Evolutionary conservation across 2,797 vertebrate species (phyloP).

Genomic region (Rhinichthys osculus): DNA sequence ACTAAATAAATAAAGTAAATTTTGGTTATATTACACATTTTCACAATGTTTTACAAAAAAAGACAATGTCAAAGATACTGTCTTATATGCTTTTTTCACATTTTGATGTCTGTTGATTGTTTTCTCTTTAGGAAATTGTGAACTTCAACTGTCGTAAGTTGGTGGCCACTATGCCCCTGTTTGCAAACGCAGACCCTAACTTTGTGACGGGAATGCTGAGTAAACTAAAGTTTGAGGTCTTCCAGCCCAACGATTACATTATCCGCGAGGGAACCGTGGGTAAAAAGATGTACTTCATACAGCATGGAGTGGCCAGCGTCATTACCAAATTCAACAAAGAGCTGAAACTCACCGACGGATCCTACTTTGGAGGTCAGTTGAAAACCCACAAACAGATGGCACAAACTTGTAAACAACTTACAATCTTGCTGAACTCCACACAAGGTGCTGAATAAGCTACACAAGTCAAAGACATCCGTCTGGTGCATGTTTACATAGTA

Average conservation of each 20-base stretch:
- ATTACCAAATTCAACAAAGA: slow-evolving; percentile 98
- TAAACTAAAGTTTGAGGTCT: slow-evolving; percentile 96
- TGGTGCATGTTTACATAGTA: not conserved
- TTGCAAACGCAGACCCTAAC: slow-evolving; percentile 97
- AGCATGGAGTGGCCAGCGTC: slow-evolving; percentile 95
- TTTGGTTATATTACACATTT: too few species aligned
- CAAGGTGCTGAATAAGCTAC: not conserved
- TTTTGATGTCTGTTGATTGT: not conserved
- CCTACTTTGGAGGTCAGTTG: slow-evolving; percentile 93
- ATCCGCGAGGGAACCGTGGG: slow-evolving; percentile 96
- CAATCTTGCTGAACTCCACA: not conserved
- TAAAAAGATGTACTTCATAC: slow-evolving; percentile 99
- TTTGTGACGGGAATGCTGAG: slow-evolving; percentile 98
- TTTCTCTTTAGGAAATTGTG: slow-evolving; percentile 88
- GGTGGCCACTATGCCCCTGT: slow-evolving; percentile 97
- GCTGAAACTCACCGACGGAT: slow-evolving; percentile 97
- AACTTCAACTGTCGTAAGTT: slow-evolving; percentile 98
- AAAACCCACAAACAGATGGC: not conserved
- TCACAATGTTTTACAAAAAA: too few species aligned
- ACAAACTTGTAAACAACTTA: not conserved
- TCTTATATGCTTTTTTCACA: not conserved
- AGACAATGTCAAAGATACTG: not conserved
- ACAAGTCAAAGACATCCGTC: not conserved
- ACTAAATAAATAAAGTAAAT: too few species aligned
- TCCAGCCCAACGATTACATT: slow-evolving; percentile 97